phyloP scores from a whole-genome alignment of 2,797 vertebrate genomes.

The Paedocypris micromegethes region DNA sequence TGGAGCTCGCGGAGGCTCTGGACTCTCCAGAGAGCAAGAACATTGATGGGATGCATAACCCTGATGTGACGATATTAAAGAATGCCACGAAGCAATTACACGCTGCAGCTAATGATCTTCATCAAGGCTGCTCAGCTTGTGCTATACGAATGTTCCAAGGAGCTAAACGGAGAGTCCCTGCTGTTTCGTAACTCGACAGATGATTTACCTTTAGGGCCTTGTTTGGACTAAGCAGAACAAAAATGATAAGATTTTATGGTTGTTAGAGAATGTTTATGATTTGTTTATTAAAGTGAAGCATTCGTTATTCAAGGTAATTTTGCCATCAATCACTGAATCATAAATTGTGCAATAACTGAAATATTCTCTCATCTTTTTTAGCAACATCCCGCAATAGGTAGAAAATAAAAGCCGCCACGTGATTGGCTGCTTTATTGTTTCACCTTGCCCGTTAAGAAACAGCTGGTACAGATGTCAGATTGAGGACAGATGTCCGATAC shows the following conservation, averaged over 20 bases:
- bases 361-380: no score
- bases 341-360: no score
- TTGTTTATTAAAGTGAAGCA: no score
- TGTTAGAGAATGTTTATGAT: no score
- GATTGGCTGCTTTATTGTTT: background rate
- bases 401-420: background rate
- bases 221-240: background rate
- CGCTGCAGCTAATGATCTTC: constrained; percentile 66
- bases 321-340: background rate
- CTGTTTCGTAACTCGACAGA: constrained; percentile 5
- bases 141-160: background rate
- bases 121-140: constrained; percentile 58
- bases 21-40: constrained; percentile 5
- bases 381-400: constrained; percentile 3
- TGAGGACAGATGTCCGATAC: constrained; percentile 3
- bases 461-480: constrained; percentile 10
- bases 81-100: constrained; percentile 48
- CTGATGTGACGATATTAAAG: constrained; percentile 33
- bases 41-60: constrained; percentile 20
- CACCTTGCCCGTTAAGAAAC: background rate
- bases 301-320: no score
- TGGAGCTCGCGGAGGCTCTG: constrained; percentile 4
- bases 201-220: constrained; percentile 3
- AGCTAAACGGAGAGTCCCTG: constrained; percentile 4
- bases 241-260: no score